Evolutionary conservation across 2,888 invertebrate species (phyloP).

Genomic region (Drosophila atroscutellata): DNA sequence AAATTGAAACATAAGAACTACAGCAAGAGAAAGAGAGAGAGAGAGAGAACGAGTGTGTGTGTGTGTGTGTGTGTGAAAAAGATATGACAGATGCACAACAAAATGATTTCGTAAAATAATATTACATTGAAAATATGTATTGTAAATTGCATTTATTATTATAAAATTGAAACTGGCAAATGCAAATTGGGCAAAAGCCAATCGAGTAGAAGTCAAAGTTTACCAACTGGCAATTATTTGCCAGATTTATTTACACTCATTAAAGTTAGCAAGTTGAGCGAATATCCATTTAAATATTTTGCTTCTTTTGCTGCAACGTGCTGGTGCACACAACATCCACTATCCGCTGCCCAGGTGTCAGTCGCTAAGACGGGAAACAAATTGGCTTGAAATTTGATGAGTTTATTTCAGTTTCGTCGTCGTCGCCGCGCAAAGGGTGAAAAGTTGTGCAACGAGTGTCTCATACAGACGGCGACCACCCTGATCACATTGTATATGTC

Average conservation of each 20-base stretch:
- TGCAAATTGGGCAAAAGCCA: neutral
- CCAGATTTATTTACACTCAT: neutral
- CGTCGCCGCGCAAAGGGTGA: constrained; percentile 36
- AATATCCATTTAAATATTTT: neutral
- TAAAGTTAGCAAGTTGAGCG: neutral
- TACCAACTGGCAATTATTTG: neutral
- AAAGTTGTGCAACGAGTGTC: constrained; percentile 43
- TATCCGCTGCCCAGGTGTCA: constrained; percentile 8
- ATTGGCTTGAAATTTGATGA: constrained; percentile 73
- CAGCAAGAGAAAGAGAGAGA: neutral
- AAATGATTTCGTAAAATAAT: neutral
- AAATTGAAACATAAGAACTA: neutral
- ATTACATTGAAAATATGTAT: neutral
- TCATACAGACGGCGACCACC: neutral
- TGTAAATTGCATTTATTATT: neutral
- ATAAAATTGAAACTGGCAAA: neutral
- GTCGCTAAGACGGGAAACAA: constrained; percentile 41
- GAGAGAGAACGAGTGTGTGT: neutral
- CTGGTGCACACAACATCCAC: neutral
- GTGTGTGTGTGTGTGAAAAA: neutral
- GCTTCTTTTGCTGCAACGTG: too few relatives aligned
- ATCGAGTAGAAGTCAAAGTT: neutral
- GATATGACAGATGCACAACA: neutral
- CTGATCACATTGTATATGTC: neutral
- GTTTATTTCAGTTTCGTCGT: constrained; percentile 54